Evolutionary conservation across 2,888 invertebrate genomes (phyloP).

Genomic region (Dioctria linearis): DNA sequence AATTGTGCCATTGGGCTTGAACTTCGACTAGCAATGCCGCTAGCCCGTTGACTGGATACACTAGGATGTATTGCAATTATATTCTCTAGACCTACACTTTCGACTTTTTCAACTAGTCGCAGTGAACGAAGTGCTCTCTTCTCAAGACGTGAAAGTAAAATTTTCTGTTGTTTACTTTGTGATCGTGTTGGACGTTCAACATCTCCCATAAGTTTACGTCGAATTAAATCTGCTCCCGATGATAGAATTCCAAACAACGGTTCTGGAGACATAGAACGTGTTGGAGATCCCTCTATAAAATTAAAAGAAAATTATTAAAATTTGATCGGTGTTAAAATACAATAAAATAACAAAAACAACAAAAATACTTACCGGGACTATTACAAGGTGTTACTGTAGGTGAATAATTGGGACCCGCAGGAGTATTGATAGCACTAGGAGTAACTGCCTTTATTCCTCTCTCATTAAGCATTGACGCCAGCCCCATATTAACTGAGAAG

Average conservation of each 20-base stretch:
- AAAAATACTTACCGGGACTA: conserved; percentile 76
- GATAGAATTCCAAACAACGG: conserved; percentile 74
- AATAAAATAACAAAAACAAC: not conserved
- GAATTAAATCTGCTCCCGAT: conserved; percentile 78
- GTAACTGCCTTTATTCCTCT: conserved; percentile 83
- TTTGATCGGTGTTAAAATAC: not conserved
- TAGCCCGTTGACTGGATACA: conserved; percentile 76
- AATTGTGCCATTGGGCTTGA: conserved; percentile 87
- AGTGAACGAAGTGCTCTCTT: conserved; percentile 72
- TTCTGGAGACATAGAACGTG: conserved; percentile 71
- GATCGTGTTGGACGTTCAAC: conserved; percentile 64
- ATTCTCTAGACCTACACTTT: conserved; percentile 79
- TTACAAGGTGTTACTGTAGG: conserved; percentile 92
- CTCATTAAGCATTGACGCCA: conserved; percentile 85
- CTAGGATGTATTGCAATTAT: conserved; percentile 77
- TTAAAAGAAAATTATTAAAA: not conserved
- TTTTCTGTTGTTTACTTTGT: conserved; percentile 67
- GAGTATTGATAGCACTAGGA: conserved; percentile 78
- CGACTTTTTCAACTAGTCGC: conserved; percentile 77
- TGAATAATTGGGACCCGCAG: conserved; percentile 78
- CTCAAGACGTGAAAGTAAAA: conserved; percentile 68
- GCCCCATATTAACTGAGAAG: conserved; percentile 79
- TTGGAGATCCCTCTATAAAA: conserved; percentile 73
- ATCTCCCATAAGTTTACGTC: conserved; percentile 76
- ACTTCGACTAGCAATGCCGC: conserved; percentile 74